Evolutionary conservation across 2,888 invertebrate species (phyloP).

Genomic region (Trichogramma evanescens): DNA sequence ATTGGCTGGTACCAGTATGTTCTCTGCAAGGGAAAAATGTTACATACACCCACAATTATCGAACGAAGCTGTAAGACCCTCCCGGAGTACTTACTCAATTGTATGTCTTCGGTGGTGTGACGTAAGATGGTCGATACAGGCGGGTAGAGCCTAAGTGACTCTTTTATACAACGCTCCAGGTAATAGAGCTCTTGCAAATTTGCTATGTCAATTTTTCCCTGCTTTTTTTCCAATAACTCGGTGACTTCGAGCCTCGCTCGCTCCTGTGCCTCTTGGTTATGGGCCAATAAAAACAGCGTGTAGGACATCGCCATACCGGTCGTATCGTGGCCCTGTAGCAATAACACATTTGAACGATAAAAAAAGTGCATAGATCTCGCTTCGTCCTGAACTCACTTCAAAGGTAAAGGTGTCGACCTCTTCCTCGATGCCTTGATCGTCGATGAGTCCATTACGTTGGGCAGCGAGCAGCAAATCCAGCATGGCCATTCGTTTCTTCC

Average conservation of each 20-base stretch:
- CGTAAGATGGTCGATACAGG: slow-evolving; percentile 48
- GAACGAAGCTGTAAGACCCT: background rate
- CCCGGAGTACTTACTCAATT: slow-evolving; percentile 8
- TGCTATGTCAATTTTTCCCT: slow-evolving; percentile 50
- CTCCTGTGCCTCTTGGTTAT: slow-evolving; percentile 40
- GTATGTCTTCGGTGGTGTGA: slow-evolving; percentile 7
- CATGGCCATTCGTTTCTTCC: slow-evolving; percentile 33
- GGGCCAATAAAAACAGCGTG: slow-evolving; percentile 52
- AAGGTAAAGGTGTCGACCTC: slow-evolving; percentile 41
- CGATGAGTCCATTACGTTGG: slow-evolving; percentile 29
- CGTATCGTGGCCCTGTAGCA: slow-evolving; percentile 56
- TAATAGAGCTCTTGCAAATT: slow-evolving; percentile 60
- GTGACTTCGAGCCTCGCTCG: slow-evolving; percentile 32
- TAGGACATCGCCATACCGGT: slow-evolving; percentile 53
- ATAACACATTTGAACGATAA: background rate
- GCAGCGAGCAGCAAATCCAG: slow-evolving; percentile 37
- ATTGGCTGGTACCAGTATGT: slow-evolving; percentile 2
- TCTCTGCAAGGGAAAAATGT: background rate
- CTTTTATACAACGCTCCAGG: slow-evolving; percentile 64
- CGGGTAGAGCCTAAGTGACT: slow-evolving; percentile 60
- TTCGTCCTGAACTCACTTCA: slow-evolving; percentile 21
- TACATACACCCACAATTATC: background rate
- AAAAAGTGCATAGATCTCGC: slow-evolving; percentile 31
- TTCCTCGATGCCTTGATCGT: slow-evolving; percentile 35
- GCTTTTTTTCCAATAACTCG: slow-evolving; percentile 49